Conservation (phyloP, 2,797 vertebrate species). For the Platalea minor region DNA sequence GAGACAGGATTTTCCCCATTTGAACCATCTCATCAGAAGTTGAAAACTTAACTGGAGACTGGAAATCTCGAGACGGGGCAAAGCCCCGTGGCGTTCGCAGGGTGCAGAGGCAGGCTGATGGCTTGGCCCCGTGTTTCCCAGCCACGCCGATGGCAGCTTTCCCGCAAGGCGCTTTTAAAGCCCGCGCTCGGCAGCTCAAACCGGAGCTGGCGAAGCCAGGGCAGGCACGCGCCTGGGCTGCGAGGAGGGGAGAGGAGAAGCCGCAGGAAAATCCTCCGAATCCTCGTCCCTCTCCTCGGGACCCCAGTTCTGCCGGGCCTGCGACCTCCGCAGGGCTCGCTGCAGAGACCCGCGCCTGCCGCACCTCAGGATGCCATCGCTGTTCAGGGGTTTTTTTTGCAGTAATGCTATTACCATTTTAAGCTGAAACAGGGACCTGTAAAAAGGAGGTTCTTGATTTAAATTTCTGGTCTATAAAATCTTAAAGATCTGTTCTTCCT, state of each 20-base stretch:
- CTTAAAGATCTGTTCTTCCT: background rate
- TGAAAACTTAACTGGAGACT: background rate
- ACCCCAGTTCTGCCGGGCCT: background rate
- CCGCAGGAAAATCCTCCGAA: background rate
- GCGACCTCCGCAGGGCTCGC: background rate
- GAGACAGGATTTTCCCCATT: background rate
- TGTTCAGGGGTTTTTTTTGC: background rate
- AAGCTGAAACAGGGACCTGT: background rate
- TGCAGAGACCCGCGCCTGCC: background rate
- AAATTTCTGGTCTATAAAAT: conserved; percentile 32
- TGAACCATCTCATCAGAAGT: background rate
- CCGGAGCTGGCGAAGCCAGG: background rate
- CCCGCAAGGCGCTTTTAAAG: background rate
- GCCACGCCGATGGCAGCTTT: accelerated
- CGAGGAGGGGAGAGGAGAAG: background rate
- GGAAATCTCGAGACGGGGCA: accelerated
- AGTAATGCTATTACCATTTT: background rate
- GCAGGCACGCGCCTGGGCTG: background rate
- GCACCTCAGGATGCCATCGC: background rate
- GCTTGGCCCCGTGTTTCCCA: accelerated
- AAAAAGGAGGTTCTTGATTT: conserved; percentile 22
- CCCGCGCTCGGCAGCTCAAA: accelerated
- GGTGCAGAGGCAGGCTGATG: accelerated
- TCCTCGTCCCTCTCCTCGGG: background rate
- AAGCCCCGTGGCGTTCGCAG: accelerated